These are phyloP conservation scores for Sesia apiformis DNA, from an alignment of 2,888 invertebrate genomes.

Conservation along the genomic window DNA sequence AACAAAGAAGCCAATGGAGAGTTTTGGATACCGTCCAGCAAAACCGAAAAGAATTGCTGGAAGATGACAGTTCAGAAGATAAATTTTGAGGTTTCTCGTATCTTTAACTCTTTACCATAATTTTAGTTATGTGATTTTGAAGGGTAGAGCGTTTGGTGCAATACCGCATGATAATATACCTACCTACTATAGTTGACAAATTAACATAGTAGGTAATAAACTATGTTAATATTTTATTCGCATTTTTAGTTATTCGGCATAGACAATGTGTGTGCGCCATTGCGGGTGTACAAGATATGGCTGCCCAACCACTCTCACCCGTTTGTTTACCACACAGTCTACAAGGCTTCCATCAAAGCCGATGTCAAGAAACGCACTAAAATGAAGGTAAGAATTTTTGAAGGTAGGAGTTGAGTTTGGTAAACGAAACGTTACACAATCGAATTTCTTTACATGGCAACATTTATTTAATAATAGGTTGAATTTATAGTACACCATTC, in stretches of 20 bases:
- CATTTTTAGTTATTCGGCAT: slow-evolving; percentile 32
- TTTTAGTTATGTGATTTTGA: too few species aligned
- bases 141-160: too few species aligned
- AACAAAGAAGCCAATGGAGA: slow-evolving; percentile 46
- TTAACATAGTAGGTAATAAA: slow-evolving; percentile 7
- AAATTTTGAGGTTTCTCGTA: slow-evolving; percentile 34
- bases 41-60: slow-evolving; percentile 51
- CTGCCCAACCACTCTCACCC: slow-evolving; percentile 30
- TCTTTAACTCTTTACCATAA: not conserved
- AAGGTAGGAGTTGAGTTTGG: not conserved
- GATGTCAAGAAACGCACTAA: slow-evolving; percentile 46
- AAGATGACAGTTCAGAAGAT: slow-evolving; percentile 47
- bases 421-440: too few species aligned
- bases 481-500: too few species aligned
- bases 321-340: slow-evolving; percentile 47
- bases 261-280: slow-evolving; percentile 33
- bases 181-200: not conserved
- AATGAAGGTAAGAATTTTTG: slow-evolving; percentile 20
- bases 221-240: too few species aligned
- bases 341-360: slow-evolving; percentile 36
- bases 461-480: too few species aligned
- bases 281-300: slow-evolving; percentile 51
- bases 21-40: slow-evolving; percentile 49
- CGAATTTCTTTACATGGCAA: too few species aligned
- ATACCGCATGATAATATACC: too few species aligned